phyloP scores from a whole-genome alignment of 1,140 invertebrate genomes.

The Zaprionus tsacasi region DNA sequence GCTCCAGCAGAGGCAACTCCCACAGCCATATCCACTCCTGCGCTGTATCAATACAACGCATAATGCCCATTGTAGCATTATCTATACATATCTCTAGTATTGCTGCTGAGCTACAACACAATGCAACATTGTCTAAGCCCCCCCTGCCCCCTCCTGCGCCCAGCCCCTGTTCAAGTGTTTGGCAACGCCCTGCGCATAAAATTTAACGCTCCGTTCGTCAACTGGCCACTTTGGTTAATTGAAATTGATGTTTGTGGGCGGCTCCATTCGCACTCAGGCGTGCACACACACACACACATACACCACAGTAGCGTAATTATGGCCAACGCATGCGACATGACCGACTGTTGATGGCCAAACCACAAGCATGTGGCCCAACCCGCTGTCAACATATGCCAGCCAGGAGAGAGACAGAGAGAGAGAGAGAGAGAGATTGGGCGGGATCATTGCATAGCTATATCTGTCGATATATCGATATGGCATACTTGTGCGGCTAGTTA shows the following conservation, averaged over 20 bases:
- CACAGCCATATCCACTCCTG: neutral
- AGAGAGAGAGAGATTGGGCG: neutral
- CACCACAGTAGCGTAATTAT: constrained; percentile 46
- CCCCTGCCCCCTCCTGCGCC: neutral
- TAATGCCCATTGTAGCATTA: constrained; percentile 53
- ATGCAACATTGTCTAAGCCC: constrained; percentile 58
- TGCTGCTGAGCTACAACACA: constrained; percentile 9
- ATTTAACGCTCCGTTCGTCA: constrained; percentile 79
- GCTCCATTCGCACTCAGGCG: constrained; percentile 30
- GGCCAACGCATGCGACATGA: constrained; percentile 23
- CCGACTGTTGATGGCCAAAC: constrained; percentile 15
- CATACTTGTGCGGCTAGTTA: constrained; percentile 1
- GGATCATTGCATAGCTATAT: neutral
- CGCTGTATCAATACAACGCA: constrained; percentile 14
- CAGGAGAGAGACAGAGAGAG: neutral
- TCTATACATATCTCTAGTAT: constrained; percentile 17
- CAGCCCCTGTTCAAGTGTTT: constrained; percentile 27
- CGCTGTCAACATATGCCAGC: constrained; percentile 34
- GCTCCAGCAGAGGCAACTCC: neutral
- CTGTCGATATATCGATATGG: neutral
- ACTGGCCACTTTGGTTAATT: constrained; percentile 82
- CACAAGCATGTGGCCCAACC: constrained; percentile 18
- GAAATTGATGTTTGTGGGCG: constrained; percentile 80
- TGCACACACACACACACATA: constrained; percentile 6
- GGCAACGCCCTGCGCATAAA: constrained; percentile 76